A percentile compares a stretch with the other conserved stretches of the same genome.
These are phyloP conservation scores for Acropternis orthonyx DNA, from an alignment of 2,797 vertebrate genomes.

Conservation along the genomic window DNA sequence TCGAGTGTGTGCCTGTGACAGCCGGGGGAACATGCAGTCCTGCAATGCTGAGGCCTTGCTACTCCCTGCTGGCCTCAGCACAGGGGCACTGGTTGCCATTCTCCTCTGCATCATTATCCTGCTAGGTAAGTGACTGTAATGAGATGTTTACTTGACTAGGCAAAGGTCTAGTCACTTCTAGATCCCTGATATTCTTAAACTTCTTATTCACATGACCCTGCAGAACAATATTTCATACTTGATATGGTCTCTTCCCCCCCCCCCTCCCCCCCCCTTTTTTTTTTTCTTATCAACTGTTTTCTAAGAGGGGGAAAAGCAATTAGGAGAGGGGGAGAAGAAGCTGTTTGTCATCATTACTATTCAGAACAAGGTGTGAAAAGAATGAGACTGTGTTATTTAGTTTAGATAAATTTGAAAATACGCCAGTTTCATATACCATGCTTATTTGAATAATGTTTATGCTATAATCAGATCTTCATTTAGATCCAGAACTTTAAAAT, in stretches of 20 bases:
- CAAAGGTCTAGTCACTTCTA: not conserved
- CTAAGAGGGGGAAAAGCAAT: not conserved
- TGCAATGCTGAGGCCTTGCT: conserved; percentile 89
- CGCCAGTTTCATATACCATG: not conserved
- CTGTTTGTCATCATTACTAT: not conserved
- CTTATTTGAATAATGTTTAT: not conserved
- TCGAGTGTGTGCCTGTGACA: conserved; percentile 89
- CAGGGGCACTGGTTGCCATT: conserved; percentile 91
- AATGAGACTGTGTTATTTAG: not conserved
- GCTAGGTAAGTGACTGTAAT: conserved; percentile 78
- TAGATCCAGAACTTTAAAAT: not conserved
- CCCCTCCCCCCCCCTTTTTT: too few species aligned
- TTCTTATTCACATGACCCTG: not conserved
- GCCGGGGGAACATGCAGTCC: conserved; percentile 88
- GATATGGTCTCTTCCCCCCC: not conserved
- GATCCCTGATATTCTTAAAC: not conserved
- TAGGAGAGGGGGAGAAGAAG: not conserved
- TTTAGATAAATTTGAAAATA: not conserved
- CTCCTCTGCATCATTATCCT: conserved; percentile 92
- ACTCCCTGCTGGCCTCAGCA: conserved; percentile 92
- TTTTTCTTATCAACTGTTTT: not conserved
- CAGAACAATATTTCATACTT: not conserved
- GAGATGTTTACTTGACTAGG: not conserved
- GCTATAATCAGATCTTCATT: not conserved
- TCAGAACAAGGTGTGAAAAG: not conserved